Base-by-base conservation (phyloP, 2,113 vertebrate species). In the rabbit (Oryctolagus cuniculus) region DNA sequence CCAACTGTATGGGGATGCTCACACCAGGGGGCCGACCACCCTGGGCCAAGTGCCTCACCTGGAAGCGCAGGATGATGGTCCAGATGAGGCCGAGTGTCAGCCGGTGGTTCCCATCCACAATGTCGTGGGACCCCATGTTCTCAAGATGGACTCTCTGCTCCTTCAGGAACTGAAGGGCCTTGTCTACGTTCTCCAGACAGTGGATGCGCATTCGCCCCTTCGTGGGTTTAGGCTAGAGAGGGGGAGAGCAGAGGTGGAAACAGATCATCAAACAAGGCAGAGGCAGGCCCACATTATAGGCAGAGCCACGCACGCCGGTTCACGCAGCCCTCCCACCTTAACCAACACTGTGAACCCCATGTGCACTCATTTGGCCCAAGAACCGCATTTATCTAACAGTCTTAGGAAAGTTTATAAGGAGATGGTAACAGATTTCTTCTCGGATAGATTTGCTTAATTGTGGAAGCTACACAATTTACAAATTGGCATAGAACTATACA, bases 71-170 rank as follows among this genome's bases (percentile, higher is more conserved):
- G 96, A 99, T 99, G 98, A 99, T 99, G 96, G 99, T 99, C 99
- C 99, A 99, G 97, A 99, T 99, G 93, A 99, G 99, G 87, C 99
- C 99, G 24, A 99, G 99, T 0, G 99, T 99, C 94, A 99, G 99
- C 1, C 99, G 98, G 98, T 99, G 99, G 98, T 99, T 99, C 79
- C 99, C 99, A 87, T 99, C 99, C 63, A 99, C 99, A 6, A 99
- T 99, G 98, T 99, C 99, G 4, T 99, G 99, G 38, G 99, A 99
- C 6, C 99, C 99, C 99, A 99, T 99, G 98, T 99, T 99, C 98
- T 99, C 99, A 88, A 99, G 98, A 96, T 99, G 99, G 34, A 99
- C 99, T 95, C 99, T 97, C 96, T 99, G 99, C 96, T 99, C 99
- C 97, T 99, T 99, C 92, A 99, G 98, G 98, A 99, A 99, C 98